A percentile compares a stretch with the other conserved stretches of the same genome.
Evolutionary conservation across 2,797 vertebrate species (phyloP).

Genomic region (Sarcophilus harrisii): DNA sequence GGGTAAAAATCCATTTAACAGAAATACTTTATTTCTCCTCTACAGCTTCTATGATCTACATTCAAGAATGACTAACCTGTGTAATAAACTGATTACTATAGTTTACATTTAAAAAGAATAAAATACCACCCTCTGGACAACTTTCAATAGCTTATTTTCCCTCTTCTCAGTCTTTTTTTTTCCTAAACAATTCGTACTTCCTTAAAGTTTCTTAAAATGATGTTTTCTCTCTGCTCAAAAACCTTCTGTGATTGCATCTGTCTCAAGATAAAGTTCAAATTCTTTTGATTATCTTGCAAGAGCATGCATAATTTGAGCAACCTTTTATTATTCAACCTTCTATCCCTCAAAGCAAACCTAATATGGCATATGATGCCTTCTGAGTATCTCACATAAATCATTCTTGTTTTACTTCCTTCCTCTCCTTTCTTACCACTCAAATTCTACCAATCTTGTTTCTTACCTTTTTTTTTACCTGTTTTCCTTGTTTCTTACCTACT

Average conservation of each 20-base stretch:
- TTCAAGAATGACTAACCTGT: background rate
- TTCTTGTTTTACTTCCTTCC: background rate
- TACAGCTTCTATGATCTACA: background rate
- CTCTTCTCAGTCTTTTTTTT: background rate
- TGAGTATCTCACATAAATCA: background rate
- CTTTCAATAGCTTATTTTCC: background rate
- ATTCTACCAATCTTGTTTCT: background rate
- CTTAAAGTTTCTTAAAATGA: background rate
- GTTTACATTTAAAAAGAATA: background rate
- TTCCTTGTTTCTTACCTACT: background rate
- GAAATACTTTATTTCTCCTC: background rate
- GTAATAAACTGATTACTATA: background rate
- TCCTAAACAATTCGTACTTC: background rate
- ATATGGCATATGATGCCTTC: background rate
- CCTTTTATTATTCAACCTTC: too few species aligned
- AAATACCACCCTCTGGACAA: background rate
- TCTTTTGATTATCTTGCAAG: background rate
- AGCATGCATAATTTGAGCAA: background rate
- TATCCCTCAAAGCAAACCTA: background rate
- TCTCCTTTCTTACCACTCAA: background rate
- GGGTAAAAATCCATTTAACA: background rate
- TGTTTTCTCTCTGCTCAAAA: background rate
- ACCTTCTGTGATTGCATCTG: background rate
- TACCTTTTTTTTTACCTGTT: too few species aligned
- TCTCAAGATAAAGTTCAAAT: background rate